These are phyloP conservation scores for Ptilonorhynchus violaceus DNA, from an alignment of 2,113 vertebrate species.

Conservation along the genomic window DNA sequence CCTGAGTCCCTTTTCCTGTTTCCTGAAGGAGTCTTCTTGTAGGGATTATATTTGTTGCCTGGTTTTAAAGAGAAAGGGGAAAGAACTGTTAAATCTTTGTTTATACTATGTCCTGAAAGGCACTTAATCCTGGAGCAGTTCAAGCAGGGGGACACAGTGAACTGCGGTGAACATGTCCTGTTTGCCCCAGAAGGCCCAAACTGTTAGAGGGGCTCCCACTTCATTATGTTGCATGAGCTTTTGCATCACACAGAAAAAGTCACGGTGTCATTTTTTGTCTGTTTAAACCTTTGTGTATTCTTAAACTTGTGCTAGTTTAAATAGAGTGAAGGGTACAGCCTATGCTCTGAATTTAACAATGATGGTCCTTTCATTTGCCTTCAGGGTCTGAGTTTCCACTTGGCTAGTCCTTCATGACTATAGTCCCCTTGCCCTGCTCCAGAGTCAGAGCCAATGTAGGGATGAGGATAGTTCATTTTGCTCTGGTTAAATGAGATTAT, in stretches of 20 bases:
- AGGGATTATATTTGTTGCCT: not conserved
- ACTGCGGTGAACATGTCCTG: accelerated
- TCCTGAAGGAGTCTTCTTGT: not conserved
- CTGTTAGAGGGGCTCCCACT: not conserved
- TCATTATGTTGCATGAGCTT: not conserved
- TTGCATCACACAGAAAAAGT: not conserved
- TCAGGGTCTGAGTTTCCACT: not conserved
- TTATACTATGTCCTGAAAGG: not conserved
- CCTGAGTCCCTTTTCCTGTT: not conserved
- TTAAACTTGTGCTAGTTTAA: not conserved
- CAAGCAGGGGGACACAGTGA: not conserved
- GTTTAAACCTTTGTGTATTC: not conserved
- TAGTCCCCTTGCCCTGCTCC: not conserved
- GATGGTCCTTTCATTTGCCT: not conserved
- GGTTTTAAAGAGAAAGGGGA: not conserved
- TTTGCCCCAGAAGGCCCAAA: not conserved
- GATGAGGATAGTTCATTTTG: not conserved
- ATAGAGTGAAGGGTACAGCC: not conserved
- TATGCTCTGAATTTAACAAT: not conserved
- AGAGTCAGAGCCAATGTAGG: not conserved
- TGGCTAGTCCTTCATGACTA: not conserved
- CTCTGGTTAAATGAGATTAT: conserved; percentile 12
- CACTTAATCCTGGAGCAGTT: not conserved
- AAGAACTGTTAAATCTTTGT: not conserved
- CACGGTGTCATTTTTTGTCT: not conserved